phyloP scores from a whole-genome alignment of 2,113 vertebrate species.

The Zonotrichia leucophrys region DNA sequence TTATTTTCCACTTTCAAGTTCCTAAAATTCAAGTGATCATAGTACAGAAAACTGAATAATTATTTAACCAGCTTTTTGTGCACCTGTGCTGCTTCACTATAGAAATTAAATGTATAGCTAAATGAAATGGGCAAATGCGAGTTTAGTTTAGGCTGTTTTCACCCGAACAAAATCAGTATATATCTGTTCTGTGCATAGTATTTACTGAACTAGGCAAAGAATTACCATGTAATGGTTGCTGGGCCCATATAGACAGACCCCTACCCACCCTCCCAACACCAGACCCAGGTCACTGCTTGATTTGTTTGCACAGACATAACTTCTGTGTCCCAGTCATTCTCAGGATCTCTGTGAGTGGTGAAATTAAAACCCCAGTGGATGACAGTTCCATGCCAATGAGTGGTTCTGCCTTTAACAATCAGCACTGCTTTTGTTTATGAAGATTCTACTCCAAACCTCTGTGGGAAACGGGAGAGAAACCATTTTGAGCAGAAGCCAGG shows the following conservation, averaged over 20 bases:
- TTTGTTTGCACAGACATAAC: background rate
- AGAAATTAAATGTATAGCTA: background rate
- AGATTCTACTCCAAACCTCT: background rate
- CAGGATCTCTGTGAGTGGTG: background rate
- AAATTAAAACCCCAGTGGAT: background rate
- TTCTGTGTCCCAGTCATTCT: background rate
- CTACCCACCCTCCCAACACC: background rate
- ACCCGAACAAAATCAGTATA: background rate
- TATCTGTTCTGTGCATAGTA: background rate
- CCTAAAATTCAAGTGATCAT: background rate
- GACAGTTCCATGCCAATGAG: background rate
- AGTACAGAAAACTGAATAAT: background rate
- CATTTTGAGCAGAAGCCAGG: background rate
- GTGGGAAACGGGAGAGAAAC: background rate
- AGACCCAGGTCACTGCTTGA: background rate
- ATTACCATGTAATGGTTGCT: background rate
- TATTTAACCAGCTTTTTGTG: background rate
- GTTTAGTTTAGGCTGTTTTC: background rate
- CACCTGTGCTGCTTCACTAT: background rate
- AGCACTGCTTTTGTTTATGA: background rate
- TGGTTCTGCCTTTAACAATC: background rate
- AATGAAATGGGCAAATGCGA: background rate
- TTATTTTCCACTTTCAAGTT: background rate
- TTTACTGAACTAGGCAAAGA: background rate
- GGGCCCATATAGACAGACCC: background rate